phyloP scores from a whole-genome alignment of 2,797 vertebrate species.

The Diplodus sargus region DNA sequence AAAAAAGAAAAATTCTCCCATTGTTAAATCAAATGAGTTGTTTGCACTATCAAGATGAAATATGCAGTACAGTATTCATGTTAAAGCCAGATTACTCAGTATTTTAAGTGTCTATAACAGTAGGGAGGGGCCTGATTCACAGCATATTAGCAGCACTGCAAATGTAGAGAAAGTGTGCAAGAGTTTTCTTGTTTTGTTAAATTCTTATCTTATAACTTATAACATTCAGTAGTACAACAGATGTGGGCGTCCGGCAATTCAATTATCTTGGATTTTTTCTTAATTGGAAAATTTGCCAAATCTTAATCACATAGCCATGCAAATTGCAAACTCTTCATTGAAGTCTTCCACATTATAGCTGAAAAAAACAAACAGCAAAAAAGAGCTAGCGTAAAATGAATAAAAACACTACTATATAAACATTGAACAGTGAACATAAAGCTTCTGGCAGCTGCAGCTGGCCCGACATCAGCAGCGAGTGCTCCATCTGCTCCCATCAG shows the following conservation, averaged over 20 bases:
- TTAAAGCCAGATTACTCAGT: too few relatives aligned
- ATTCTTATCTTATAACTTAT: too few relatives aligned
- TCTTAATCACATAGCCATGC: background rate
- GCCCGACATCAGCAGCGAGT: background rate
- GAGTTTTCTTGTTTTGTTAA: background rate
- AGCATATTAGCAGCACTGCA: too few relatives aligned
- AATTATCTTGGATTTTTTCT: background rate
- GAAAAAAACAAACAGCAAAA: slow-evolving; percentile 4
- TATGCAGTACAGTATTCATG: too few relatives aligned
- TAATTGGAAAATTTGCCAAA: background rate
- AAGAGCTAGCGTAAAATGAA: background rate
- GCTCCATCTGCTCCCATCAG: slow-evolving; percentile 35
- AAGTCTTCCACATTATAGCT: background rate
- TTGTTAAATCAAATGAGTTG: too few relatives aligned
- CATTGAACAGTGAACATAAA: slow-evolving; percentile 8
- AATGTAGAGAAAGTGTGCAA: background rate
- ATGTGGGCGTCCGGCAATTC: background rate
- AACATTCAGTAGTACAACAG: too few relatives aligned
- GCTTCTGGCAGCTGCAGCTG: background rate
- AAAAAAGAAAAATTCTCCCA: too few relatives aligned
- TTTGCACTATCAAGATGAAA: too few relatives aligned
- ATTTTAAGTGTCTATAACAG: too few relatives aligned
- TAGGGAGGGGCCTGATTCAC: too few relatives aligned
- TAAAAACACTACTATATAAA: background rate
- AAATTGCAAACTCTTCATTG: background rate